A percentile compares a stretch with the other conserved stretches of the same genome.
Evolutionary conservation across 1,140 invertebrate genomes (phyloP).

Genomic region (Cyclargus thomasi): DNA sequence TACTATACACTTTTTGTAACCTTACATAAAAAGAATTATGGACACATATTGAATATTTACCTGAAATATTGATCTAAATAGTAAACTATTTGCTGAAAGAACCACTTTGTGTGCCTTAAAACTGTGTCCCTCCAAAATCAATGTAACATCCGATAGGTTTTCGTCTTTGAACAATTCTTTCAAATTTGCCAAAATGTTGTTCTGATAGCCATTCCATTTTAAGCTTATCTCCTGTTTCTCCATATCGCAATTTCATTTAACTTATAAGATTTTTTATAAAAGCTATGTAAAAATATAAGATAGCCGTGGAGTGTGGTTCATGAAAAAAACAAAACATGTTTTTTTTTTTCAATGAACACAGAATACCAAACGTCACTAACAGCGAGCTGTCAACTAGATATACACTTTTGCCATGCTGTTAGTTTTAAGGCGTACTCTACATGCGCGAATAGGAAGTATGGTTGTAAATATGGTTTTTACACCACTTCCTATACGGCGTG

Average conservation of each 20-base stretch:
- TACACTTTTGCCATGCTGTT: no score
- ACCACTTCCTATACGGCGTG: no score
- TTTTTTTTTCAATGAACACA: constrained; percentile 15
- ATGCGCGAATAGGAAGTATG: no score
- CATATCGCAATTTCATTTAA: constrained; percentile 49
- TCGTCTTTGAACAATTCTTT: constrained; percentile 80
- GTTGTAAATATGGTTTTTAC: no score
- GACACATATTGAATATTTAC: constrained; percentile 47
- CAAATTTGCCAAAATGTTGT: constrained; percentile 78
- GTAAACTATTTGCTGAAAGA: constrained; percentile 82
- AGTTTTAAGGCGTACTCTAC: no score
- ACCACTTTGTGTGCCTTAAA: constrained; percentile 84
- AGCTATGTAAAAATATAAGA: constrained; percentile 24
- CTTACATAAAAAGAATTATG: not conserved
- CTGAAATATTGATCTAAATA: constrained; percentile 82
- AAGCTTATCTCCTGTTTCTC: constrained; percentile 78
- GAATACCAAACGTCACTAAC: not conserved
- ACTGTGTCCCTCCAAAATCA: constrained; percentile 81
- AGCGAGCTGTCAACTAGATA: no score
- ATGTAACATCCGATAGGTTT: constrained; percentile 81
- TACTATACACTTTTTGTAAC: constrained; percentile 23
- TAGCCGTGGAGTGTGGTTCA: not conserved
- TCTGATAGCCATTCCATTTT: constrained; percentile 81
- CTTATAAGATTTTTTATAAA: constrained; percentile 24
- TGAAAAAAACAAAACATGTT: not conserved